A percentile compares a stretch with the other conserved stretches of the same genome.
These are phyloP conservation scores for Chaetophractus vellerosus DNA, from an alignment of 2,797 vertebrate species.

Conservation along the genomic window DNA sequence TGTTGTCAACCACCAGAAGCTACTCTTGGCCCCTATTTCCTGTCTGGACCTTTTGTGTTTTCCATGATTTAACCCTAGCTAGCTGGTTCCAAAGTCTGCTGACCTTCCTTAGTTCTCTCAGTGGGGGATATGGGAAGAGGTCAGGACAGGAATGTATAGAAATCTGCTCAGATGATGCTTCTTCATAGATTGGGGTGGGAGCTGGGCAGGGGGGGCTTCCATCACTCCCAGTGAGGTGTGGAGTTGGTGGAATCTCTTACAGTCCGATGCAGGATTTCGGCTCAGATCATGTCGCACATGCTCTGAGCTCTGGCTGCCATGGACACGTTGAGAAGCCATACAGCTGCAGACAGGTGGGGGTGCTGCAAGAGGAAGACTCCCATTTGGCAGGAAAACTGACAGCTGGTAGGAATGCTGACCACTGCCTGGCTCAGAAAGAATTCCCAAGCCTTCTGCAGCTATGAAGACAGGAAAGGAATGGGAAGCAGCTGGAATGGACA, in stretches of 20 bases:
- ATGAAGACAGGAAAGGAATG: constrained; percentile 71
- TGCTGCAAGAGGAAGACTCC: constrained; percentile 17
- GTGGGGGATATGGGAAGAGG: background rate
- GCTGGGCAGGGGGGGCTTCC: background rate
- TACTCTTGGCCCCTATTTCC: constrained; percentile 26
- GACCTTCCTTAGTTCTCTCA: background rate
- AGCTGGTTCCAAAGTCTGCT: constrained; percentile 32
- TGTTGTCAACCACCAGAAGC: constrained; percentile 41
- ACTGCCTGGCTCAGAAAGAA: constrained; percentile 35
- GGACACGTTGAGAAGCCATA: background rate
- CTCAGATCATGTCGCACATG: background rate
- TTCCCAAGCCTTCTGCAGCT: constrained; percentile 58
- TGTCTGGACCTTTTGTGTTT: constrained; percentile 35
- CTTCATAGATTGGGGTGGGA: background rate
- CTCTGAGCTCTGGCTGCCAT: background rate
- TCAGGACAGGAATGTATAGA: background rate
- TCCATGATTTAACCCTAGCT: constrained; percentile 41
- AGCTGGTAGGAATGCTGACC: constrained; percentile 48
- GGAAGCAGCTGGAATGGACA: constrained; percentile 73
- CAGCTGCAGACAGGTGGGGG: constrained; percentile 27
- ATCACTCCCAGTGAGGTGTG: background rate
- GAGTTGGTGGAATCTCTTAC: too few relatives aligned
- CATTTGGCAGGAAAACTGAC: constrained; percentile 50
- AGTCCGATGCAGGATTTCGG: background rate
- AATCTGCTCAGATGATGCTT: constrained; percentile 17